A percentile compares a stretch with the other conserved stretches of the same genome.
Conservation (phyloP, 1,140 invertebrate species). For the Bombyx mandarina region DNA sequence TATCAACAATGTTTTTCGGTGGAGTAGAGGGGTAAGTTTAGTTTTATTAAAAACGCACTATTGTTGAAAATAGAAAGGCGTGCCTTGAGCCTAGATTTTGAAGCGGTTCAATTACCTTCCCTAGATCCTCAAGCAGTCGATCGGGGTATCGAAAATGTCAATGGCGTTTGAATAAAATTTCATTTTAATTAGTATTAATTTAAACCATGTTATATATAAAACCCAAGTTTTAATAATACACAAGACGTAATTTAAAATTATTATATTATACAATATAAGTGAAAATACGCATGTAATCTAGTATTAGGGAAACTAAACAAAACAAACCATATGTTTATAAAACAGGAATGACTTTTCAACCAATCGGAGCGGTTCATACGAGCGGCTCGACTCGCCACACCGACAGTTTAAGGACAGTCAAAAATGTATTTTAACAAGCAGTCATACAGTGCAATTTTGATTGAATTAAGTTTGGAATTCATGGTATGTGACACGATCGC, state of each 20-base stretch:
- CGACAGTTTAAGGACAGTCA: conserved; percentile 13
- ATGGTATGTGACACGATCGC: no score
- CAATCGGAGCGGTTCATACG: conserved; percentile 17
- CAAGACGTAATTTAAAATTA: no score
- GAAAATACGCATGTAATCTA: no score
- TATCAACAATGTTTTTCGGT: conserved; percentile 40
- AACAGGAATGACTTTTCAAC: conserved; percentile 6
- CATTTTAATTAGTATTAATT: neutral
- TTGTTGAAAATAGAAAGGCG: conserved; percentile 54
- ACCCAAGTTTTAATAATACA: no score
- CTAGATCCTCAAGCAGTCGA: neutral
- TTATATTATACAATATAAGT: no score
- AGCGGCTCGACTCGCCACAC: conserved; percentile 24
- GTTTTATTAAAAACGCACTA: conserved; percentile 10
- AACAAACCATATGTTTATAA: no score
- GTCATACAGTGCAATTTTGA: no score
- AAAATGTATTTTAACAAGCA: conserved; percentile 25
- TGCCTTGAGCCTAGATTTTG: conserved; percentile 41
- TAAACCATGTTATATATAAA: no score
- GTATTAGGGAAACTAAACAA: no score
- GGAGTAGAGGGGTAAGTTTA: conserved; percentile 55
- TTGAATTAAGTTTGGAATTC: no score
- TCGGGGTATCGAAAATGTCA: conserved; percentile 10
- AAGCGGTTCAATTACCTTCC: conserved; percentile 25
- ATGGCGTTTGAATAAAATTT: conserved; percentile 9